Base-by-base conservation (phyloP, 2,797 vertebrate genomes). In the Silurus aristotelis region DNA sequence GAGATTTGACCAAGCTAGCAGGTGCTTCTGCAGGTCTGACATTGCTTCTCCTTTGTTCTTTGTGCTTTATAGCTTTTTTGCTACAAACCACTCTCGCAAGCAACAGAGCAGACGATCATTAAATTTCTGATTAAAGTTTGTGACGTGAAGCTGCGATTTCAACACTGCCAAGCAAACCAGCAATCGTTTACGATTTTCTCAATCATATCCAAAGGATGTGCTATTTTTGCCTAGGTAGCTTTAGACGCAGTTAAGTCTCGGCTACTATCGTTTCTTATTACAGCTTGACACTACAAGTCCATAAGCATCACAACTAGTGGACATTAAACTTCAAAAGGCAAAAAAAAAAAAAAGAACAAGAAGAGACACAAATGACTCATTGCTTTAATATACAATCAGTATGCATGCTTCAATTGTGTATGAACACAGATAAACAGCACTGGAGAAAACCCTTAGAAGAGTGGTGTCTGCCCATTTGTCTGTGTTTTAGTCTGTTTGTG, bases 351-450 rank as follows among this genome's bases (percentile, higher is more conserved):
- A 4, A 38, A 38, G 38, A 72, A 72, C 20, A 6, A 48, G 10
- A 72, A 13, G 13, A 75, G 3, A 48, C 7, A 56, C 52, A 56
- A 75, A 14, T 56, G n/a, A 15, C 48, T 55, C 6, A 22, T 56
- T 27, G 25, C 52, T 76, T 80, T 72, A 38, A 72, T 85, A 56
- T 85, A 43, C 58, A 71, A 22, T 61, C 67, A 63, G 66, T 60
- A 60, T 38, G 19, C 17, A 13, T 78, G 56, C 43, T 27, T 80
- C 14, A 52, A 66, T 52, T 27, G 61, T 80, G 52, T 81, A 56
- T 66, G 46, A 66, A 43, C 22, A 66, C 20, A 38, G 61, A 81
- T 67, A 58, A 64, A 46, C 12, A 6, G 70, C 64, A 72, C 58
- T 80, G 20, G 14, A 80, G 64, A 52, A 78, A 67, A 84, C 76